Base-by-base conservation (phyloP, 64 coral and sea anemone species). In the Montipora cactus region DNA sequence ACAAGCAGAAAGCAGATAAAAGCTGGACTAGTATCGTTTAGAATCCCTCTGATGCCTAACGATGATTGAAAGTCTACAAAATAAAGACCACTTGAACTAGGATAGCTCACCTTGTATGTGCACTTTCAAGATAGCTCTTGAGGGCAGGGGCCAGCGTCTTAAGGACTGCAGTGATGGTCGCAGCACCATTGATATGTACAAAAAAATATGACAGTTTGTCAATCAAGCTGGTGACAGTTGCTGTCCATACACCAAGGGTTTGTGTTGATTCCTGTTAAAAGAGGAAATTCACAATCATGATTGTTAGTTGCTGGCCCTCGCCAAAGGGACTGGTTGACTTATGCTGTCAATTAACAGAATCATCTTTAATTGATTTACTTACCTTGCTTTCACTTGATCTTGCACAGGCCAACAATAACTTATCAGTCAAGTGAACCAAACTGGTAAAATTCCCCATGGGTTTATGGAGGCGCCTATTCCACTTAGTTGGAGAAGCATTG, bases 381-480 rank as follows among this genome's bases (percentile, higher is more conserved):
- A 99, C 98, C 89, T 99, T 94, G 19, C 82, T 19, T 18, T 93
- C 22, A 15, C 88, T 90, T 75, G 87, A 77, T 51, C 87, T 61
- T 45, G 89, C 71, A 55, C 92, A 92, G 19, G 92, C 89, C 14
- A 67, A 77, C 0, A 99, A 80, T 47, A 96, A 83, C 75, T 87
- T 99, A 45, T 66, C 82, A 57, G 79, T 83, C 64, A 99, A 3
- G 2, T 80, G 49, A 68, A 96, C 89, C 55, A 96, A 59, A 73
- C 98, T 96, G 15, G 84, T 94, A 25, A 99, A 89, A 76, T 96
- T 99, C 28, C 95, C 95, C 62, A 99, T 70, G 21, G 83, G 94
- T 16, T 47, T 90, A 46, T 84, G 62, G 12, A 87, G 44, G 15
- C 67, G 87, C 49, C 92, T 99, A 18, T 49, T 66, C 83, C 72